Evolutionary conservation across 2,113 vertebrate species (phyloP), one percentile per base, ranked within the genome.

Genomic region (Pelodiscus sinensis): DNA sequence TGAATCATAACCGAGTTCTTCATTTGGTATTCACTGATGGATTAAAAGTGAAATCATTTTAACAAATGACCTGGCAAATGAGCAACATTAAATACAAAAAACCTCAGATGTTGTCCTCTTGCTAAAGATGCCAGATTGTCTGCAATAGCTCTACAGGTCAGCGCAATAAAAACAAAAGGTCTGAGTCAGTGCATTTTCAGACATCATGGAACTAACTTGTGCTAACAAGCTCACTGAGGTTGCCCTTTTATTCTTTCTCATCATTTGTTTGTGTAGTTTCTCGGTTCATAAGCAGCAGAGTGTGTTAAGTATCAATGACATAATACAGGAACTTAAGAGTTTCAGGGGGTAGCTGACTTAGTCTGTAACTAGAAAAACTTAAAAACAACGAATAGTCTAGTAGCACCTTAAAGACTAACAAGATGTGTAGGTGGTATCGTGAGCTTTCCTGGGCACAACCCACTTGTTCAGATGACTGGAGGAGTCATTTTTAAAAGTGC

Each of bases 121-220:
- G 86, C 89, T 60, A 57, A 27, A 86, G 78, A 86, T 0, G 0
- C 2, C 27, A 62, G 78, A 8, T 90, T 60, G 90, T 71, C 90
- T 82, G 6, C 81, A 44, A 44, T 44, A 44, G 44, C 44, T 44
- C 44, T 44, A 44, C 44, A 44, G 44, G 44, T 44, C 44, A 79
- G 38, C 60, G 75, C 58, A 71, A 90, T 93, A 84, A 82, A n/a
- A 71, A 27, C 6, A 9, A 14, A 18, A 8, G 85, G 27, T 21
- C 54, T 95, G 95, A 97, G 96, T 97, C 88, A 97, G 78, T 1
- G 54, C 51, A 22, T 57, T 24, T 58, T 86, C 44, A 92, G 78
- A 31, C 82, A 78, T 16, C 50, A 2, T 0, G 24, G 79, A 84
- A 52, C 44, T 14, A 78, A 86, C 87, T 81, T 94, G 90, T 75